Conservation (phyloP, 2,797 vertebrate species). For the Pipistrellus pygmaeus region DNA sequence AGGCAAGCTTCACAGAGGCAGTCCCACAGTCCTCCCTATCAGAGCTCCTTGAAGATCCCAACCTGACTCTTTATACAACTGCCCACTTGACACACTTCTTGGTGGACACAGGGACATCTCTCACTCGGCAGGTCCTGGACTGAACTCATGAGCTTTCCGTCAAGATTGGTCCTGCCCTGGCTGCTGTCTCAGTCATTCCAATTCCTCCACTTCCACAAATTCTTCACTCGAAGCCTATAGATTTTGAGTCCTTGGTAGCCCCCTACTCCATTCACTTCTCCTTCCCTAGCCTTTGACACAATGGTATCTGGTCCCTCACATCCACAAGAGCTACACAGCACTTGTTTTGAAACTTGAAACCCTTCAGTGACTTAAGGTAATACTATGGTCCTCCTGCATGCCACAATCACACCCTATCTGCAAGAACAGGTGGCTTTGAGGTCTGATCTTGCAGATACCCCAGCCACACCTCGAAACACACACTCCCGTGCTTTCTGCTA, state of each 20-base stretch:
- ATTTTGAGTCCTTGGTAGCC: not conserved
- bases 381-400: not conserved
- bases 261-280: not conserved
- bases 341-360: slow-evolving; percentile 35
- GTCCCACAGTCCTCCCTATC: not conserved
- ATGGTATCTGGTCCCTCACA: not conserved
- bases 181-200: not conserved
- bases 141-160: not conserved
- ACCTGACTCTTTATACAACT: not conserved
- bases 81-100: not conserved
- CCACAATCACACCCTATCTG: not conserved
- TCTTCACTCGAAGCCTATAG: not conserved
- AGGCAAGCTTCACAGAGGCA: not conserved
- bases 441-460: not conserved
- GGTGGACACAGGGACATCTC: not conserved
- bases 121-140: not conserved
- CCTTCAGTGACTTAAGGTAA: slow-evolving; percentile 19
- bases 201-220: not conserved
- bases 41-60: not conserved
- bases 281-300: not conserved
- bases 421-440: not conserved
- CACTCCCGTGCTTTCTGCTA: not conserved
- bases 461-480: not conserved
- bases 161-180: not conserved
- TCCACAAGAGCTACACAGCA: not conserved